Conservation (phyloP, 2,113 vertebrate genomes). For the Sapayoa aenigma region DNA sequence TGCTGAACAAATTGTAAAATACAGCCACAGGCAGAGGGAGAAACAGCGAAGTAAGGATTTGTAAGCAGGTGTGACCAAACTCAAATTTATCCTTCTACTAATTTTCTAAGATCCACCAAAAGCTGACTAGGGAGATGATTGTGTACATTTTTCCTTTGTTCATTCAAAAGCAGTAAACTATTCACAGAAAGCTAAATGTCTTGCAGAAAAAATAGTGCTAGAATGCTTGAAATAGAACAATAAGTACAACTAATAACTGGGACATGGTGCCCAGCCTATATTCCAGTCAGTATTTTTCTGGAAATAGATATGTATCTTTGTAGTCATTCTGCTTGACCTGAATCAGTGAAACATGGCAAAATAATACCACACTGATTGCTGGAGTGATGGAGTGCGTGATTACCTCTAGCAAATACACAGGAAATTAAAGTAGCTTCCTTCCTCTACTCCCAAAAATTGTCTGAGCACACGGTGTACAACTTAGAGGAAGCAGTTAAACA, state of each 20-base stretch:
- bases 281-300: neutral
- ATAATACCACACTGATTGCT: neutral
- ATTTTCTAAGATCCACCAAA: neutral
- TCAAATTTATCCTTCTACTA: neutral
- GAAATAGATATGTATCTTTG: neutral
- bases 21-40: neutral
- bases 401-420: neutral
- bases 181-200: neutral
- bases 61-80: neutral
- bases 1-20: neutral
- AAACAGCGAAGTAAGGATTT: neutral
- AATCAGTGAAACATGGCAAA: neutral
- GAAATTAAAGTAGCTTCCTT: conserved; percentile 1
- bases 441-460: neutral
- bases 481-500: neutral
- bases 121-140: neutral
- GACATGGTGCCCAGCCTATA: neutral
- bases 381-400: neutral
- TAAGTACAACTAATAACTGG: neutral
- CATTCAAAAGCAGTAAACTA: neutral
- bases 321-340: neutral
- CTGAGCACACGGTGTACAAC: neutral
- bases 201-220: neutral
- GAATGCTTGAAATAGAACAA: neutral
- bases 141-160: neutral